phyloP scores from a whole-genome alignment of 2,797 vertebrate genomes.

The Argentina silus region DNA sequence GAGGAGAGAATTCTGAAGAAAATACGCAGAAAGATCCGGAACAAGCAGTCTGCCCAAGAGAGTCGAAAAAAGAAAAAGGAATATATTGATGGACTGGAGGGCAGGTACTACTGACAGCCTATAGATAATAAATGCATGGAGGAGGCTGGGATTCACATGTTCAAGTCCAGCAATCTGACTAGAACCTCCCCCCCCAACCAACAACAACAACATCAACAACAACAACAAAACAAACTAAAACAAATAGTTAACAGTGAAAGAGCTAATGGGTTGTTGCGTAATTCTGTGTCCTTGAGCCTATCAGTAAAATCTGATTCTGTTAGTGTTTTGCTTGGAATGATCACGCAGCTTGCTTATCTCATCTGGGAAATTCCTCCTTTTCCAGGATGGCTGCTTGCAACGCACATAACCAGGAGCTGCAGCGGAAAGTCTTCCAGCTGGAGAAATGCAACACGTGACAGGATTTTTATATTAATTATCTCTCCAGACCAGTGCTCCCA shows the following conservation, averaged over 20 bases:
- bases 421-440: conserved; percentile 91
- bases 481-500: neutral
- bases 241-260: neutral
- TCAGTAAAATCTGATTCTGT: neutral
- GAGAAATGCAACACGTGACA: conserved; percentile 95
- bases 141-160: neutral
- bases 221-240: neutral
- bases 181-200: neutral
- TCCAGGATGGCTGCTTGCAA: conserved; percentile 89
- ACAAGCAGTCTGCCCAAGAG: conserved; percentile 95
- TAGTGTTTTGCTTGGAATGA: neutral
- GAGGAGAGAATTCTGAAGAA: conserved; percentile 95
- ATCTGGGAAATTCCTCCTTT: neutral
- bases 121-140: neutral
- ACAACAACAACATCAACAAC: neutral
- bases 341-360: conserved; percentile 3
- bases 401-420: conserved; percentile 92
- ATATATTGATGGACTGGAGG: conserved; percentile 91
- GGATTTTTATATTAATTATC: conserved; percentile 30
- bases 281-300: neutral
- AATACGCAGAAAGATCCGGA: conserved; percentile 93
- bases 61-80: conserved; percentile 98
- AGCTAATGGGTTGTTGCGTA: neutral
- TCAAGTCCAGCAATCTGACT: neutral
- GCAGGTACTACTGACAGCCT: conserved; percentile 71